phyloP scores from a whole-genome alignment of 2,888 invertebrate genomes.

The Didymodactylos carnosus region DNA sequence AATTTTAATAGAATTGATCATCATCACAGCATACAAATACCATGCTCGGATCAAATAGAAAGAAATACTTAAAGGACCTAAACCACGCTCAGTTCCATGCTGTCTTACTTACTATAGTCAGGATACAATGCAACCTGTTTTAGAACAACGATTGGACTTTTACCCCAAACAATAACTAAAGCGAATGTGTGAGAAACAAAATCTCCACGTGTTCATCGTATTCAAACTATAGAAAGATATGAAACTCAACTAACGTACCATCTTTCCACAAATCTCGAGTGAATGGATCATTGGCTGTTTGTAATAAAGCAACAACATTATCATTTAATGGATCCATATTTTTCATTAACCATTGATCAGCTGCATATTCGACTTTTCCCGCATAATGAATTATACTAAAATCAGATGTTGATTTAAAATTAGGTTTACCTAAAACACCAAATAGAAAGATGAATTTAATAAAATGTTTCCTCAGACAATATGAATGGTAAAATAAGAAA shows the following conservation, averaged over 20 bases:
- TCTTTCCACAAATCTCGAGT: slow-evolving; percentile 83
- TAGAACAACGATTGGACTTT: neutral
- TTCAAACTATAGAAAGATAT: neutral
- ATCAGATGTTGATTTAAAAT: slow-evolving; percentile 51
- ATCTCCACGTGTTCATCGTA: neutral
- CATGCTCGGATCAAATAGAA: too few relatives aligned
- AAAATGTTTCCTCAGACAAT: too few relatives aligned
- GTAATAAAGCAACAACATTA: slow-evolving; percentile 81
- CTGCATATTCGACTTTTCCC: slow-evolving; percentile 80
- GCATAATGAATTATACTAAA: slow-evolving; percentile 95
- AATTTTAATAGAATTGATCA: too few relatives aligned
- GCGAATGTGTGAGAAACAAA: neutral
- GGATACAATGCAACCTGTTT: neutral
- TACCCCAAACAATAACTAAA: slow-evolving; percentile 4
- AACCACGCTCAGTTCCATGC: neutral
- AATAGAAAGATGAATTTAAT: neutral
- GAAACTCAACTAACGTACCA: slow-evolving; percentile 34
- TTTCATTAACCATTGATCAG: slow-evolving; percentile 94
- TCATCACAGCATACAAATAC: too few relatives aligned
- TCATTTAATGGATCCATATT: slow-evolving; percentile 99
- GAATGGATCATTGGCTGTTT: slow-evolving; percentile 47
- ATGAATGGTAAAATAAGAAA: too few relatives aligned
- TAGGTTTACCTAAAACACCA: slow-evolving; percentile 17
- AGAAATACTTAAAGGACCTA: neutral
- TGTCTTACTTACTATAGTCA: slow-evolving; percentile 10